Conservation (phyloP, 2,113 vertebrate species). For the Antennarius striatus region DNA sequence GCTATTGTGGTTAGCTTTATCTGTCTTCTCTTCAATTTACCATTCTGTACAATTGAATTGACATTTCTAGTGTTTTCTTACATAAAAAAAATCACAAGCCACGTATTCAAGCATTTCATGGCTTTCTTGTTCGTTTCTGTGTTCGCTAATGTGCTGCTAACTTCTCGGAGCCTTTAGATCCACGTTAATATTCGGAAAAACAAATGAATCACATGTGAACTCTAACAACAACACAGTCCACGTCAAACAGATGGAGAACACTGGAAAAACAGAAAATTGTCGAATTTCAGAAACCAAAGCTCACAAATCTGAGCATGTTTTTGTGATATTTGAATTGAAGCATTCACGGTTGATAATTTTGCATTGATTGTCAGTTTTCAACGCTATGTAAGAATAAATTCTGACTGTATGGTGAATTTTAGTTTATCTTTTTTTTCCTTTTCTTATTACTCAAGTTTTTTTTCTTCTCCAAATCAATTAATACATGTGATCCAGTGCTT, state of each 20-base stretch:
- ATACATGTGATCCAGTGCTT: too few relatives aligned
- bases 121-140: not conserved
- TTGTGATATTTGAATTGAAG: not conserved
- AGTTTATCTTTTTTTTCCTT: too few relatives aligned
- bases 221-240: too few relatives aligned
- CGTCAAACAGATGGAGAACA: too few relatives aligned
- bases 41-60: not conserved
- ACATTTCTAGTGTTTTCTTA: accelerated
- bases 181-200: not conserved
- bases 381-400: not conserved
- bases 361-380: not conserved
- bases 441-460: too few relatives aligned
- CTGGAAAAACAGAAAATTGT: not conserved
- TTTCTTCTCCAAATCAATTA: too few relatives aligned
- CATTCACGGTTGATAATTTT: not conserved
- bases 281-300: not conserved
- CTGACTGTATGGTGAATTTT: too few relatives aligned
- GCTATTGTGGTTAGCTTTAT: conserved; percentile 37
- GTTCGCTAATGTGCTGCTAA: not conserved
- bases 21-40: conserved; percentile 12
- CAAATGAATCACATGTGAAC: too few relatives aligned
- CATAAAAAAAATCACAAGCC: not conserved
- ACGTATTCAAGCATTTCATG: accelerated
- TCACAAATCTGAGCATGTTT: not conserved
- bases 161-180: not conserved